phyloP scores from a whole-genome alignment of 2,797 vertebrate genomes.

The Phrynocephalus forsythii region DNA sequence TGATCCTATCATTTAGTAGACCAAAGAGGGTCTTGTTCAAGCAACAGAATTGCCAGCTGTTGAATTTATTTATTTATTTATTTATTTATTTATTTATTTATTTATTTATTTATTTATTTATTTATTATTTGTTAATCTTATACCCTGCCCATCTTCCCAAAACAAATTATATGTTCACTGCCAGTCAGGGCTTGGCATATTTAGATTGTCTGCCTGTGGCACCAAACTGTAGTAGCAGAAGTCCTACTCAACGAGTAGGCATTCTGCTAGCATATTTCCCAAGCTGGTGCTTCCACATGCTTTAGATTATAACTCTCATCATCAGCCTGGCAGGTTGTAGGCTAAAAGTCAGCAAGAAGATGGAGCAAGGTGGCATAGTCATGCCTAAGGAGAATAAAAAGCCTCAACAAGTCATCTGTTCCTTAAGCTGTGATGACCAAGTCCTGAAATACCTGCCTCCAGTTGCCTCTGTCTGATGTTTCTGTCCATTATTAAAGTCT shows the following conservation, averaged over 20 bases:
- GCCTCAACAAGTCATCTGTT: not conserved
- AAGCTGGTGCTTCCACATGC: not conserved
- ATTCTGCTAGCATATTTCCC: not conserved
- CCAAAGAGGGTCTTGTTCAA: not conserved
- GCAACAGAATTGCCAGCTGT: not conserved
- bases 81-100: too few relatives aligned
- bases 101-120: not conserved
- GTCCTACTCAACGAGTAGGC: not conserved
- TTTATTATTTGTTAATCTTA: too few relatives aligned
- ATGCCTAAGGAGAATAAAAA: not conserved
- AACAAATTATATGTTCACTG: not conserved
- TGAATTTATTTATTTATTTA: not conserved
- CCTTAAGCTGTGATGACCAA: not conserved
- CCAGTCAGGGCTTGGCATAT: too few relatives aligned
- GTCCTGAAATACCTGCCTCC: not conserved
- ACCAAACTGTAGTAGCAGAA: not conserved
- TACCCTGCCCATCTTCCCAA: too few relatives aligned
- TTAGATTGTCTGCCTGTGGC: not conserved
- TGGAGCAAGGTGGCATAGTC: not conserved
- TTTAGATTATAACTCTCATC: not conserved
- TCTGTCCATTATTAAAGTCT: not conserved
- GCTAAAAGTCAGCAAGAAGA: not conserved
- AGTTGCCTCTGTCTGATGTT: not conserved
- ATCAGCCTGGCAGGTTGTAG: not conserved
- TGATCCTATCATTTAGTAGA: not conserved